Evolutionary conservation across 2,113 vertebrate genomes (phyloP), one percentile per base, ranked within the genome.

Genomic region (Cephalopholis sonnerati): DNA sequence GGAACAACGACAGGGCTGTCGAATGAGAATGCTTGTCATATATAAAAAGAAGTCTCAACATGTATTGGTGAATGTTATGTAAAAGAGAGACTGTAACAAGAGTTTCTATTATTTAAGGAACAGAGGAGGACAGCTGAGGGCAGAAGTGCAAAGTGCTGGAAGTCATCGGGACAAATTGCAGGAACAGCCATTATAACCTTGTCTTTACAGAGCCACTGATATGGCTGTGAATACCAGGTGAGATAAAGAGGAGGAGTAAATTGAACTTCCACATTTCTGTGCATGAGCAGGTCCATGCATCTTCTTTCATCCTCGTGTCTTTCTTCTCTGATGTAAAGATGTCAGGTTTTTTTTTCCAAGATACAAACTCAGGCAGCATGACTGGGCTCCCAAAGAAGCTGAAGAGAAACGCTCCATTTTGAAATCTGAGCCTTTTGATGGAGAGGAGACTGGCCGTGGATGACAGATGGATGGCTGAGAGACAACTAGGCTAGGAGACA

Each of bases 381-480:
- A 58, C 69, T 20, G 32, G 41, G 71, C 63, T 85, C 76, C 73
- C 72, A 24, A 64, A 85, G 79, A 79, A 50, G 79, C 84, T 51
- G 48, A 58, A 58, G 77, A 89, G 86, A 92, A 88, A 75, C 1
- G 36, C 76, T 82, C 81, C 71, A 84, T 93, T 94, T 93, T 92
- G 89, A 95, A 95, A 94, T 82, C 32, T 22, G 75, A 93, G 85
- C 78, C 85, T 83, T 93, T 92, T 94, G 94, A 95, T 90, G 92
- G 86, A 86, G 85, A 75, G 67, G 75, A 77, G 84, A 72, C 70
- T 81, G 90, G 74, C 61, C 50, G 57, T 69, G 77, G 84, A 90
- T 84, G 88, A 91, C 77, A 83, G 90, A 90, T 83, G 74, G 75
- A 83, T 72, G 59, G 41, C 51, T 77, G 85, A 89, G 79, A 89